Evolutionary conservation across 2,888 invertebrate genomes (phyloP).

Genomic region (Rhopalosiphum nymphaeae): DNA sequence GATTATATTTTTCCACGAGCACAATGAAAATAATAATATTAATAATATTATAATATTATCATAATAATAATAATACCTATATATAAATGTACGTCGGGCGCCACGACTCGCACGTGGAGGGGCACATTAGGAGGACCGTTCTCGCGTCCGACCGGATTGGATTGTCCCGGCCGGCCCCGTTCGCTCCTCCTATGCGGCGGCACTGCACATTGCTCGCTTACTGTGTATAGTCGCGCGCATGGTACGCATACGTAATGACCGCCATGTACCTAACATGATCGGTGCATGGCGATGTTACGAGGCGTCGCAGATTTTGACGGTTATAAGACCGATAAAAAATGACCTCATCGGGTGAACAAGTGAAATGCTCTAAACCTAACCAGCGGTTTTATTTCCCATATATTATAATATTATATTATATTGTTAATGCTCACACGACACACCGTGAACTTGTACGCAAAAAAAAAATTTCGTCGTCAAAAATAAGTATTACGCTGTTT

Average conservation of each 20-base stretch:
- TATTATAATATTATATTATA: no score
- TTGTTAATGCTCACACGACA: no score
- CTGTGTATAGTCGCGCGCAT: neutral
- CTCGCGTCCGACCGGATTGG: slow-evolving; percentile 61
- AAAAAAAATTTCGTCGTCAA: no score
- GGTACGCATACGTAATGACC: slow-evolving; percentile 4
- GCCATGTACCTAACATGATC: neutral
- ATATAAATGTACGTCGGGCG: neutral
- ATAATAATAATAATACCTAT: neutral
- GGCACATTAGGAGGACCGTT: slow-evolving; percentile 32
- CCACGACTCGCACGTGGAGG: neutral
- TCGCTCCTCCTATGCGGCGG: slow-evolving; percentile 58
- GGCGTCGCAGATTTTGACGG: neutral
- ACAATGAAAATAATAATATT: neutral
- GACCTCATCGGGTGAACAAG: neutral
- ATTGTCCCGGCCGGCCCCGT: slow-evolving; percentile 63
- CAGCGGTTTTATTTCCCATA: neutral
- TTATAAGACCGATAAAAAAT: neutral
- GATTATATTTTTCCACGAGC: neutral
- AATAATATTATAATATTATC: neutral
- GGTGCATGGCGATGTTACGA: neutral
- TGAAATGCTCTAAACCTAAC: neutral
- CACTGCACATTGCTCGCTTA: neutral
- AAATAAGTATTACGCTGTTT: no score
- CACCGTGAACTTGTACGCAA: no score